phyloP scores from a whole-genome alignment of 2,113 vertebrate species.

The Mesocricetus auratus region DNA sequence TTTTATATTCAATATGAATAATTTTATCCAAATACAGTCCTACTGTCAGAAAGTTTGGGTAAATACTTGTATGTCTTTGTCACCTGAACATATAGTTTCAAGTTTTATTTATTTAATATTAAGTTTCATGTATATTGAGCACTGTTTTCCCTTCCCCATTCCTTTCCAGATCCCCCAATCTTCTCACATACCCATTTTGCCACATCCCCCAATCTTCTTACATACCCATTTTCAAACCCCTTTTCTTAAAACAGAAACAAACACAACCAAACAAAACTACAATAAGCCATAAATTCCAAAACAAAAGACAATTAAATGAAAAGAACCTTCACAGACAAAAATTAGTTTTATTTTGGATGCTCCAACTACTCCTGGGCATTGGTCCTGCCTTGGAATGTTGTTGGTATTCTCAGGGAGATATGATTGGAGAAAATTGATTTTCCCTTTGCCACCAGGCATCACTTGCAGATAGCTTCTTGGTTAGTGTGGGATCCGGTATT shows the following conservation, averaged over 20 bases:
- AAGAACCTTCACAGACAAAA: neutral
- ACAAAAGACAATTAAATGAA: neutral
- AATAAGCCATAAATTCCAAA: neutral
- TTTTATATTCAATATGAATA: neutral
- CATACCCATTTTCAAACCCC: too few species aligned
- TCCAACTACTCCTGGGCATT: rapidly evolving
- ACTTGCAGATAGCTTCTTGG: neutral
- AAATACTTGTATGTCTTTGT: neutral
- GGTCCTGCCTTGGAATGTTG: neutral
- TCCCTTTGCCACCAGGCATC: neutral
- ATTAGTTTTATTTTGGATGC: neutral
- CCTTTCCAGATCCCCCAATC: neutral
- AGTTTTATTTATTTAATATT: neutral
- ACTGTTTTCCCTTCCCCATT: neutral
- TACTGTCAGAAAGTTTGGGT: neutral
- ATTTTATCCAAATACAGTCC: neutral
- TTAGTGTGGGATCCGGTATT: neutral
- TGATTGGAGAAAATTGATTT: neutral
- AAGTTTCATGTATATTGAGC: neutral
- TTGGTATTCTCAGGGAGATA: neutral
- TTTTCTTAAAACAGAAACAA: neutral
- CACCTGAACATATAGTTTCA: neutral
- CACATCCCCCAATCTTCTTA: neutral
- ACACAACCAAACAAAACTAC: neutral
- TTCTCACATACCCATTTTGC: neutral